These are phyloP conservation scores for Thamnophis elegans DNA, from an alignment of 2,797 vertebrate genomes.

Conservation along the genomic window DNA sequence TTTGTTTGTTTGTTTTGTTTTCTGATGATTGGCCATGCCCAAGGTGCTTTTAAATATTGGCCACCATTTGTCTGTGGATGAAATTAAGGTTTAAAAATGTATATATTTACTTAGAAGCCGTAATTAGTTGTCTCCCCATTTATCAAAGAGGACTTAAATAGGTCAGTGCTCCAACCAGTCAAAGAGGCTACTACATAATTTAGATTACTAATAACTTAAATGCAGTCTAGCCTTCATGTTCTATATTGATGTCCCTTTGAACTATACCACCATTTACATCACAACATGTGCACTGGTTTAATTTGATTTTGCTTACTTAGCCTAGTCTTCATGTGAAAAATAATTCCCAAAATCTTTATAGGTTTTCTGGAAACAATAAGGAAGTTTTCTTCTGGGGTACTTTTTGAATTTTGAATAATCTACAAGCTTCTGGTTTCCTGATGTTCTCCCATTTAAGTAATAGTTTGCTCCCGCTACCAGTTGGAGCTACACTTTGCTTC, in stretches of 20 bases:
- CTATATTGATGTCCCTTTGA: background rate
- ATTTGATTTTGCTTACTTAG: background rate
- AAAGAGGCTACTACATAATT: constrained; percentile 1
- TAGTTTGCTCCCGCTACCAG: no score
- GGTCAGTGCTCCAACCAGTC: background rate
- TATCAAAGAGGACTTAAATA: constrained; percentile 4
- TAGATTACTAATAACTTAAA: background rate
- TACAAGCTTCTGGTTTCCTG: background rate
- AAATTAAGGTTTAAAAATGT: background rate
- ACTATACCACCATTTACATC: background rate
- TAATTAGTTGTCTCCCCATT: constrained; percentile 3
- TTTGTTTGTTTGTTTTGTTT: background rate
- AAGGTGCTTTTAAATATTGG: background rate
- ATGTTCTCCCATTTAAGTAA: background rate
- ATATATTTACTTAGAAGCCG: background rate
- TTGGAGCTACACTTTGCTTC: background rate
- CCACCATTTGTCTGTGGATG: background rate
- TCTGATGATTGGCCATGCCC: background rate
- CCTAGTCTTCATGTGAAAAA: background rate
- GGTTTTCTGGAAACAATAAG: background rate
- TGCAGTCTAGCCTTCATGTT: background rate
- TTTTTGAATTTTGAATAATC: background rate
- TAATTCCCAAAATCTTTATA: background rate
- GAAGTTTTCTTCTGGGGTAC: background rate
- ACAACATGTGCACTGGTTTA: background rate